A percentile compares a stretch with the other conserved stretches of the same genome.
These are phyloP conservation scores for Stratiomys singularior DNA, from an alignment of 2,888 invertebrate genomes.

Conservation along the genomic window DNA sequence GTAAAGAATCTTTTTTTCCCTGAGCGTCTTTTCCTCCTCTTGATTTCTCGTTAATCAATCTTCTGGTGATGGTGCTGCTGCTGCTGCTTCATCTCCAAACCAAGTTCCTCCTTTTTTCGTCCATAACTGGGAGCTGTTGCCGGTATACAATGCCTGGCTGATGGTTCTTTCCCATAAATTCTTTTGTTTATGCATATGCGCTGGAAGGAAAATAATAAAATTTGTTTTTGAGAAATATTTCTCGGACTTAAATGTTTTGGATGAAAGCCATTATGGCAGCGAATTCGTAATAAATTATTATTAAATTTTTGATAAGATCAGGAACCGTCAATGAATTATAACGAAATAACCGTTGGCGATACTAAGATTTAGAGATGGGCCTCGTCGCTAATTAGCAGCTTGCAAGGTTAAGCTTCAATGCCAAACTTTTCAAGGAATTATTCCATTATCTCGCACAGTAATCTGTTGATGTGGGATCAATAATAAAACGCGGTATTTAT, in stretches of 20 bases:
- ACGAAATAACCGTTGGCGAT: not conserved
- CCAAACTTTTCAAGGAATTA: no score
- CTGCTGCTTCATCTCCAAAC: slow-evolving; percentile 14
- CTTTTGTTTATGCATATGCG: not conserved
- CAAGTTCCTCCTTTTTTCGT: not conserved
- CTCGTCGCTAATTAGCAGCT: no score
- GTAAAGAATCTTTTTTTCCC: not conserved
- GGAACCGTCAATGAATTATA: slow-evolving; percentile 27
- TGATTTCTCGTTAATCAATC: slow-evolving; percentile 36
- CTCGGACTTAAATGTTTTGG: slow-evolving; percentile 5
- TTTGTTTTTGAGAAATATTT: not conserved
- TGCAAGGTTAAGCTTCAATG: no score
- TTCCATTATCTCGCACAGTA: no score
- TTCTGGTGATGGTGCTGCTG: not conserved
- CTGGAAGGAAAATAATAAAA: slow-evolving; percentile 10
- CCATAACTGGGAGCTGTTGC: slow-evolving; percentile 2
- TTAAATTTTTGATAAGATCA: slow-evolving; percentile 18
- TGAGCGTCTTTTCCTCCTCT: not conserved
- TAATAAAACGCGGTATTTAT: no score
- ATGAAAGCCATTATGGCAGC: slow-evolving; percentile 21
- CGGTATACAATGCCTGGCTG: not conserved
- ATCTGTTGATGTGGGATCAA: no score
- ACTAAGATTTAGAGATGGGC: no score
- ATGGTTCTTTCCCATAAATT: slow-evolving; percentile 14
- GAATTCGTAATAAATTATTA: slow-evolving; percentile 27